A percentile compares a stretch with the other conserved stretches of the same genome.
Evolutionary conservation across 2,113 vertebrate genomes (phyloP).

Genomic region (Falcunculus frontatus): DNA sequence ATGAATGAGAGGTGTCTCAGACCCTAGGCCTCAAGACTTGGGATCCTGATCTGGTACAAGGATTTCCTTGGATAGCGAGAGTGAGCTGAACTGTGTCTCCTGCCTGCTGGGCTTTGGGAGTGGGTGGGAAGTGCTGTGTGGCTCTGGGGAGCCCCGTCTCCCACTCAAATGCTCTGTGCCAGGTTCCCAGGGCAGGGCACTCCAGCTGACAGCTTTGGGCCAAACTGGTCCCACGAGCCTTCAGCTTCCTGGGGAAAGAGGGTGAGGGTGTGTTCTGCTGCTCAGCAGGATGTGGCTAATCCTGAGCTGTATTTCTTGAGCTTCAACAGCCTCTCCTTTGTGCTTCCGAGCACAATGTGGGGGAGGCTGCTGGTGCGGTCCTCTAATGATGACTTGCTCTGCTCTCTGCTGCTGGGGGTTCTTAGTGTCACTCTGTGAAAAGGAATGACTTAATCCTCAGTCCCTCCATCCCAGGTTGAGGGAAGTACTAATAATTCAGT

Average conservation of each 20-base stretch:
- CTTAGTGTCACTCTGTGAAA: neutral
- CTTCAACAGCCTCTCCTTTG: neutral
- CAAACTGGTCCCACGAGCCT: rapidly evolving
- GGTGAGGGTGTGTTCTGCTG: neutral
- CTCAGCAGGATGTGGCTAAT: slow-evolving; percentile 11
- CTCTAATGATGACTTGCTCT: neutral
- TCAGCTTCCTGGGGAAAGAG: neutral
- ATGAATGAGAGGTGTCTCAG: neutral
- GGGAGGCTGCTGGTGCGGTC: neutral
- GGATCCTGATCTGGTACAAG: rapidly evolving
- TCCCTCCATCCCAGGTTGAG: neutral
- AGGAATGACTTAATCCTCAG: neutral
- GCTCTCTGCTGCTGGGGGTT: neutral
- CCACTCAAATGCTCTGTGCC: rapidly evolving
- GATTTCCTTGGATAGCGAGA: neutral
- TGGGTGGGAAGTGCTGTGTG: neutral
- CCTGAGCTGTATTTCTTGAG: neutral
- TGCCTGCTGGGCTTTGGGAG: neutral
- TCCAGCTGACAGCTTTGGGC: neutral
- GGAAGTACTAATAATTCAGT: neutral
- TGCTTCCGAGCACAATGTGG: rapidly evolving
- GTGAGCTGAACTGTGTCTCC: neutral
- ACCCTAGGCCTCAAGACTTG: neutral
- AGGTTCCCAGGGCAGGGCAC: neutral
- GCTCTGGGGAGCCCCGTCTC: neutral